Base-by-base conservation (phyloP, 1,140 invertebrate genomes). In the Drosophila paulistorum region DNA sequence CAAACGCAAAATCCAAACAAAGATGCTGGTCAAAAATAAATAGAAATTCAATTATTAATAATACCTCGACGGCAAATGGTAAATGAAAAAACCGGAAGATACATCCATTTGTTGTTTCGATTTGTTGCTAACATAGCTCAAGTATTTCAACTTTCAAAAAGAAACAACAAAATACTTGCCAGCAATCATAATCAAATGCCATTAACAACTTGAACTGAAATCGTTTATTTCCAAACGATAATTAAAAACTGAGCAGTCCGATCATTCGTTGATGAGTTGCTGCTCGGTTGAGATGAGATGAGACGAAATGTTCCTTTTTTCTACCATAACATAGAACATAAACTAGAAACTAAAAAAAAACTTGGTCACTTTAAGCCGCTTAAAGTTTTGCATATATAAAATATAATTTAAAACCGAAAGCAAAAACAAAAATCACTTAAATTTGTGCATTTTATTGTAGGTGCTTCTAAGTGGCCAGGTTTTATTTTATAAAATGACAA, bases 71-170 rank as follows among this genome's bases (percentile, higher is more conserved):
- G 37, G 37, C 4, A 82, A 76, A 79, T 79, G 59, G 66, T 57
- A 77, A 51, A 11, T 51, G 45, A 51, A 69, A 83, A 74, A 80
- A 87, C 84, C 84, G 84, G 84, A 87, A 87, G 84, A 84, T 71
- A 72, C 63, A 60, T 9, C 63, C 61, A 67, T 55, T 42, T 64
- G 39, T 58, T 76, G 77, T 87, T 30, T 79, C 54, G 68, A 73
- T 62, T 71, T 66, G 75, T 55, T 70, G 48, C 37, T 48, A 70
- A 45, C 61, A 58, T n/a, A 35, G 59, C 74, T 87, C 84, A 87
- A 87, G 83, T 89, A 83, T 87, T 87, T 87, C 84, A 87, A 87
- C 83, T 87, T 87, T 87, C 79, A 78, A 55, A 75, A 77, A 67
- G 57, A 37, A 66, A 71, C 65, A 62, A 17, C 48, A 48, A 23